Evolutionary conservation across 1,140 invertebrate genomes (phyloP), one percentile per base, ranked within the genome.

Genomic region (Bombus confusus): DNA sequence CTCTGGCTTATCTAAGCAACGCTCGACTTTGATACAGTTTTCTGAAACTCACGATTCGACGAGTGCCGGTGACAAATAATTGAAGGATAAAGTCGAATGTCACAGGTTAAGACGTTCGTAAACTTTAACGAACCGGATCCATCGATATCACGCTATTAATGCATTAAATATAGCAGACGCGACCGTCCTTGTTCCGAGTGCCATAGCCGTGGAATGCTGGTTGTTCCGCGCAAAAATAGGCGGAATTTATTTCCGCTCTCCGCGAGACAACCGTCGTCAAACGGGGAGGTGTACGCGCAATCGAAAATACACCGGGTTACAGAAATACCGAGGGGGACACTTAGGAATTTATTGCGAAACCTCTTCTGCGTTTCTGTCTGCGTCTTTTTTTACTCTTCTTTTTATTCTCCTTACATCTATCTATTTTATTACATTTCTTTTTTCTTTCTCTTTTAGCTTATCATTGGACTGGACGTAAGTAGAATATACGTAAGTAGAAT

Each of bases 121-220:
- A 34, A 34, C 15, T 5, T n/a, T 10, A n/a, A 41, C 9, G 15
- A 8, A 13, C 15, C 9, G 31, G 12, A 43, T 43, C 25, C 83
- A 84, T 84, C 83, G 83, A 79, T 85, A 74, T 41, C 34, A 18
- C 57, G 57, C 52, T 71, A 43, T 73, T 64, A 66, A 52, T 22
- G 71, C 57, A 85, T 80, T 81, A 85, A 85, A 85, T 81, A 80
- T 85, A 85, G 78, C 81, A 62, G 43, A 15, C 66, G 34, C 34
- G 5, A 15, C 22, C 34, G 71, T 85, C 78, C 83, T 68, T 81
- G 83, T 66, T 43, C 34, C 57, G 57, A 85, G 83, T 64, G 34
- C 15, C 81, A 47, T 80, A 64, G 66, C 52, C 28, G 31, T 28
- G 71, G 69, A 64, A 75, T 68, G 73, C 22, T 6, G 43, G 22